A percentile compares a stretch with the other conserved stretches of the same genome.
Evolutionary conservation across 2,797 vertebrate genomes (phyloP).

Genomic region (Manis pentadactyla): DNA sequence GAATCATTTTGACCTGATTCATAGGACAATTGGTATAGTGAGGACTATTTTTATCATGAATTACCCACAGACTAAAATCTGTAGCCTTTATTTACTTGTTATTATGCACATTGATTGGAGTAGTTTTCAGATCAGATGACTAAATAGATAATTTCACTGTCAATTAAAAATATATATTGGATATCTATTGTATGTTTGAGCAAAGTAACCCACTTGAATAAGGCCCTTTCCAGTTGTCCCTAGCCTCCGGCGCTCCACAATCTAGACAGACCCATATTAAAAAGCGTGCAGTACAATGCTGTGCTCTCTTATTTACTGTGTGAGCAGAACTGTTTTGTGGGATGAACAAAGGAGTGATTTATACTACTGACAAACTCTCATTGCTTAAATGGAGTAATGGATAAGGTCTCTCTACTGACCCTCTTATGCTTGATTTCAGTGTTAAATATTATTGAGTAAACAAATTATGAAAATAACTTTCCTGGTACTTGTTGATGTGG

Average conservation of each 20-base stretch:
- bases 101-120: neutral
- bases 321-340: neutral
- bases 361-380: neutral
- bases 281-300: neutral
- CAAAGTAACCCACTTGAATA: neutral
- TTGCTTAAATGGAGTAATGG: neutral
- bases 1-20: slow-evolving; percentile 73
- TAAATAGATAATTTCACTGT: slow-evolving; percentile 40
- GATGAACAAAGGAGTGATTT: neutral
- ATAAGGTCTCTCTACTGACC: neutral
- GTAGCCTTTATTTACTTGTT: neutral
- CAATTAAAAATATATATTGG: slow-evolving; percentile 32
- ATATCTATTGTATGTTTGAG: neutral
- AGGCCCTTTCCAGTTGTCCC: neutral
- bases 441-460: slow-evolving; percentile 26
- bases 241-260: neutral
- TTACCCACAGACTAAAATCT: slow-evolving; percentile 53
- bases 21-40: slow-evolving; percentile 26
- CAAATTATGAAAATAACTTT: slow-evolving; percentile 24
- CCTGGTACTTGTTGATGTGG: neutral
- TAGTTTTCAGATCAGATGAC: slow-evolving; percentile 25
- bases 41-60: slow-evolving; percentile 40
- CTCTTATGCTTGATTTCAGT: neutral
- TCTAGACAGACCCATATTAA: neutral
- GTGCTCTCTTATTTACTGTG: neutral